A percentile compares a stretch with the other conserved stretches of the same genome.
phyloP scores from a whole-genome alignment of 2,113 vertebrate species.

The Pithys albifrons region DNA sequence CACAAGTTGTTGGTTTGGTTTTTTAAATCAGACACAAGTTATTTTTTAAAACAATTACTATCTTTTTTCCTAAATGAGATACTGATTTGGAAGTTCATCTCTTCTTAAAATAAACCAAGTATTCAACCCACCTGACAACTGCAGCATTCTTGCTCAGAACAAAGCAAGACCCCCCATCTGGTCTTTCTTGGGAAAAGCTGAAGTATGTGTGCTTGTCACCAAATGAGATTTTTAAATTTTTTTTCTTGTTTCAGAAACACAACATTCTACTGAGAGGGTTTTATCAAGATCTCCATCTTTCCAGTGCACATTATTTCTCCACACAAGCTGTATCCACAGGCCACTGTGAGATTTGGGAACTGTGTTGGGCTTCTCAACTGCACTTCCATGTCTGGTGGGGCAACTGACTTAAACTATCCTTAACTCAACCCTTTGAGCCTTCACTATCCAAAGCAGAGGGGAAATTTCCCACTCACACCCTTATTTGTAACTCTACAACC shows the following conservation, averaged over 20 bases:
- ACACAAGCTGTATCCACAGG: neutral
- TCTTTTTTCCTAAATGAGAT: no score
- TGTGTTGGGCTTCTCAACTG: neutral
- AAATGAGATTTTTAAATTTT: neutral
- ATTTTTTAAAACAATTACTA: no score
- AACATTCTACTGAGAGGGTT: neutral
- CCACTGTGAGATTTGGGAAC: neutral
- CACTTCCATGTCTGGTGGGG: neutral
- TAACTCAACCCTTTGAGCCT: neutral
- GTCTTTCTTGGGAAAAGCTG: neutral
- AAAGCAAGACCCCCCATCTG: neutral
- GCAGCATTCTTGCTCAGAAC: neutral
- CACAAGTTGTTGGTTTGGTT: neutral
- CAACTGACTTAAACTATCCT: fast-evolving
- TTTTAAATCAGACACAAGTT: neutral
- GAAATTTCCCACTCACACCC: neutral
- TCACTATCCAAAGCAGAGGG: neutral
- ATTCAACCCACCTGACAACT: neutral
- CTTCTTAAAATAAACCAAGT: neutral
- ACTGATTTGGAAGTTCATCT: neutral
- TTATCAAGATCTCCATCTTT: neutral
- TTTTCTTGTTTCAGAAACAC: neutral
- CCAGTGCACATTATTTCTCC: neutral
- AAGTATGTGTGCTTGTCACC: neutral
- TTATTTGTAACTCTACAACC: neutral